Base-by-base conservation (phyloP, 2,797 vertebrate genomes). In the Silurus aristotelis region DNA sequence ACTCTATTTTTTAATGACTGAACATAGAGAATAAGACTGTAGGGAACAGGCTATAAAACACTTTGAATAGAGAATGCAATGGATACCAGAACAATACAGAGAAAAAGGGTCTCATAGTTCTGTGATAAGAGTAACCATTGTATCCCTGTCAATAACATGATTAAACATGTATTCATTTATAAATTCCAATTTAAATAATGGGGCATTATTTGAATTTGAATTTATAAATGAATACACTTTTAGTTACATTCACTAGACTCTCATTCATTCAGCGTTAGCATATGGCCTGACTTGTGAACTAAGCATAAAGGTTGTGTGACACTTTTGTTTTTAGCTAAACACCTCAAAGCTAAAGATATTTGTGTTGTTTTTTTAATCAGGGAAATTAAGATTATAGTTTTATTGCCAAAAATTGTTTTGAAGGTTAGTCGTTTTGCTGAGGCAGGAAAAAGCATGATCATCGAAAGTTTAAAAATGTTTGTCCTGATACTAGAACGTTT, bases 211-310 rank as follows among this genome's bases (percentile, higher is more conserved):
- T 31, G 31, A 31, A 31, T 31, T 31, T 31, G 31, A 31, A 2
- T 31, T 31, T 31, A 31, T 31, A 31, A 31, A 31, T 3, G 31
- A 31, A 31, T 31, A 31, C 31, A 31, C 31, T 31, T 31, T 31
- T 31, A 82, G 38, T 5, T 55, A 31, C 64, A 66, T 68, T 70
- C 48, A 82, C 17, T 0, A 82, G 14, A 82, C 1, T 61, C 19
- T 63, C 31, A n/a, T 46, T 79, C 46, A 52, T 66, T 64, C 78
- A 80, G 77, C 5, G 19, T 38, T 60, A 77, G 78, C 48, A 56
- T 71, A 70, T 43, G 25, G 52, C 4, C 48, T 56, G 66, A 82
- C 48, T 64, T 64, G 13, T 78, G 43, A 78, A 22, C 58, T 27
- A 19, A 5, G 43, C 43, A 66, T 22, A 67, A 7, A 52, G 22